phyloP scores from a whole-genome alignment of 2,888 invertebrate species.

The Drosophila villosipedis region DNA sequence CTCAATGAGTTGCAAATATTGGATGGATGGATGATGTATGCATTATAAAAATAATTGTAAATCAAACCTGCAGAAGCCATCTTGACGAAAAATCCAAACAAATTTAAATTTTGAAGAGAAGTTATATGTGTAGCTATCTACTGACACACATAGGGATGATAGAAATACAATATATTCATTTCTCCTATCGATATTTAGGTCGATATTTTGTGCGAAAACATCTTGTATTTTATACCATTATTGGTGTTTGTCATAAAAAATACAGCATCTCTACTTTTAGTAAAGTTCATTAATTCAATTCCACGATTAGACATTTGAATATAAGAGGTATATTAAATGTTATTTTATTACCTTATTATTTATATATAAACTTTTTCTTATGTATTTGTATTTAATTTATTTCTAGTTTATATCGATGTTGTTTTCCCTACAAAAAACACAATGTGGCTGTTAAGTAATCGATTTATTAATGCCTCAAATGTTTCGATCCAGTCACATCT shows the following conservation, averaged over 20 bases:
- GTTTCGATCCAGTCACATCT: neutral
- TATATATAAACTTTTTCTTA: neutral
- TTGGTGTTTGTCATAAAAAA: neutral
- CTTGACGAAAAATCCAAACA: constrained; percentile 86
- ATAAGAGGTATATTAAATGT: neutral
- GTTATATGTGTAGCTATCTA: constrained; percentile 51
- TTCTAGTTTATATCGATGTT: neutral
- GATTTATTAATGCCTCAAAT: neutral
- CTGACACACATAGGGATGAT: constrained; percentile 32
- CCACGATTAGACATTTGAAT: neutral
- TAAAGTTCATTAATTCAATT: neutral
- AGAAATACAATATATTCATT: constrained; percentile 19
- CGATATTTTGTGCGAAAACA: neutral
- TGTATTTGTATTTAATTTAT: neutral
- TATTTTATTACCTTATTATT: neutral
- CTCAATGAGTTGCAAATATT: neutral
- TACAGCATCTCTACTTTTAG: neutral
- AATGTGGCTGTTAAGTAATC: neutral
- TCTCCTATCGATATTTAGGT: constrained; percentile 30
- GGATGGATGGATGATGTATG: neutral
- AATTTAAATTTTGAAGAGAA: constrained; percentile 72
- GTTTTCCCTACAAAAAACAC: neutral
- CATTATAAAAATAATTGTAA: constrained; percentile 58
- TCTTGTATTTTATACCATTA: neutral
- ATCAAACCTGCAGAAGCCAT: constrained; percentile 91